These are phyloP conservation scores for Bimastos eiseni DNA, from an alignment of 2,888 invertebrate species.

Conservation along the genomic window DNA sequence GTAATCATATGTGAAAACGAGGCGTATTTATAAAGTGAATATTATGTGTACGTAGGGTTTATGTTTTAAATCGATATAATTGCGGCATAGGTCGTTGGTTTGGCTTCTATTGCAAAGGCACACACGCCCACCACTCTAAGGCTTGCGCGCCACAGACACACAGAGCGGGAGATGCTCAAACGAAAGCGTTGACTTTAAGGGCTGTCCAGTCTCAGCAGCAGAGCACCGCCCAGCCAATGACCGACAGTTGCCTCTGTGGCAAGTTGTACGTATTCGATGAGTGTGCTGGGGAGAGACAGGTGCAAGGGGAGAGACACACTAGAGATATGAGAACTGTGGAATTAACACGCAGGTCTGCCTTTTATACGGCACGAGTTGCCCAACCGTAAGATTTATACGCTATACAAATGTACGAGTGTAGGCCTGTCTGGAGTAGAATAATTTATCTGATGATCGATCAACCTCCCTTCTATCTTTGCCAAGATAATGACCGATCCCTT, in stretches of 20 bases:
- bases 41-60: neutral
- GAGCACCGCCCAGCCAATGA: neutral
- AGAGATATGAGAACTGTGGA: neutral
- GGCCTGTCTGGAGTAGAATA: too few species aligned
- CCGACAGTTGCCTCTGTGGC: neutral
- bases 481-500: too few species aligned
- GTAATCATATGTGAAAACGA: too few species aligned
- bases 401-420: neutral
- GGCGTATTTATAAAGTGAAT: too few species aligned
- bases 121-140: neutral
- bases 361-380: neutral
- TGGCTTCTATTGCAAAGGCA: neutral
- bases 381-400: neutral
- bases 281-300: neutral
- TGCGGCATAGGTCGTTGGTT: neutral
- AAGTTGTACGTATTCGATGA: neutral
- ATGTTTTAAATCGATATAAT: slow-evolving; percentile 15
- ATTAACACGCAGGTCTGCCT: neutral
- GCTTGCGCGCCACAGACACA: neutral
- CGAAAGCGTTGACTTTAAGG: neutral
- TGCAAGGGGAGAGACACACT: neutral
- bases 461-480: too few species aligned
- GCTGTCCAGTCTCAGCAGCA: neutral
- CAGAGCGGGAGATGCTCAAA: neutral
- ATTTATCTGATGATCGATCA: too few species aligned